phyloP scores from a whole-genome alignment of 2,113 vertebrate species.

The Uropsilus gracilis region DNA sequence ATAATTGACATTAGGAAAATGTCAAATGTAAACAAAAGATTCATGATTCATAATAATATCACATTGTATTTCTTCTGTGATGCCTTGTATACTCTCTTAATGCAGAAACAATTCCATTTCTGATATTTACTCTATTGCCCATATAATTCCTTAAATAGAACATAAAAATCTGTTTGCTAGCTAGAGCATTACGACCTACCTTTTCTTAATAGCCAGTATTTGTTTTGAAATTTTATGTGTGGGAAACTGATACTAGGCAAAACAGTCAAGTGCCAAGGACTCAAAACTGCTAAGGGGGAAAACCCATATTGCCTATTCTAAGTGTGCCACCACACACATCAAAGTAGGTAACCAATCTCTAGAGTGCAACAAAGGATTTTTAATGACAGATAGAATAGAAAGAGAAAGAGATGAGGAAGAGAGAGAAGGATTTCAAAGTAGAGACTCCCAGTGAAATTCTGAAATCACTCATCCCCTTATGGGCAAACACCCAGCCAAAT shows the following conservation, averaged over 20 bases:
- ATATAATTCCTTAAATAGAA: neutral
- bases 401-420: no score
- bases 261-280: no score
- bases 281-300: no score
- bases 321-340: no score
- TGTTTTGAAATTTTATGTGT: conserved; percentile 29
- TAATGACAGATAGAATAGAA: no score
- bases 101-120: neutral
- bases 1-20: conserved; percentile 3
- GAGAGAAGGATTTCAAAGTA: no score
- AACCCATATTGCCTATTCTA: no score
- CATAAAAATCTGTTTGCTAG: conserved; percentile 30
- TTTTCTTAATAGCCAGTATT: neutral
- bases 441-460: no score
- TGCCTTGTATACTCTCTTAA: neutral
- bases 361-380: no score
- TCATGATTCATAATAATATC: neutral
- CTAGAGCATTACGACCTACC: neutral
- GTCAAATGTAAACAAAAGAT: neutral
- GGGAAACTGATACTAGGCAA: neutral
- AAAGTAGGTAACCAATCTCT: no score
- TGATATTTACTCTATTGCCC: neutral
- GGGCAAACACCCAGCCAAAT: no score
- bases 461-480: no score
- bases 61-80: neutral